Base-by-base conservation (phyloP, 1,140 invertebrate genomes). In the Ceratina calcarata region DNA sequence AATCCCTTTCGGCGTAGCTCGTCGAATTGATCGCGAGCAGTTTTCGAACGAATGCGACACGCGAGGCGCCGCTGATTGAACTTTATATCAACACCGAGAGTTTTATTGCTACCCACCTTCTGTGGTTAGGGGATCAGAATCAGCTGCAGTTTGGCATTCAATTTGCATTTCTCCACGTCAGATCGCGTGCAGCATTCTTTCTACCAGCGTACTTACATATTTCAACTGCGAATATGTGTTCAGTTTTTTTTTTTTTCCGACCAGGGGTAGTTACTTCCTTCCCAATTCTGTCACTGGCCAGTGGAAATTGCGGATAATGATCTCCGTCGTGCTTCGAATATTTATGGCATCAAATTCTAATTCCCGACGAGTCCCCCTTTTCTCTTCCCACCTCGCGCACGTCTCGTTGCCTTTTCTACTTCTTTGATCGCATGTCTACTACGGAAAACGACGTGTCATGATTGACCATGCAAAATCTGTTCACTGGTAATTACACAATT, bases 111-210 rank as follows among this genome's bases (percentile, higher is more conserved):
- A 27, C 51, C 73, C 76, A 78, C 51, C 68, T 78, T 78, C 37
- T 45, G 10, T 10, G 37, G 37, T 78, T 69, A 18, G 69, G 37
- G 49, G 60, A n/a, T 78, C 61, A 57, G 74, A 61, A 85, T 86
- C 84, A 68, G 61, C 75, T 55, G 75, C 61, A 69, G 74, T 71
- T 75, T 75, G 61, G 57, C 55, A 62, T 82, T 86, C 83, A 75
- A 82, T 85, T 82, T 85, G 70, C 83, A 85, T 85, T 79, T 73
- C 37, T n/a, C 83, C 80, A 84, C 73, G 75, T 82, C 57, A 82
- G 83, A 61, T 86, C 83, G 84, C 84, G 84, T 86, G 84, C 72
- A 65, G 67, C 20, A 24, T 18, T 62, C n/a, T 57, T 51, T 62
- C 67, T 24, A 74, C 53, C 73, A 27, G 20, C 70, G 70, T 71